Base-by-base conservation (phyloP, 2,888 invertebrate genomes). In the Pyrochroa serraticornis region DNA sequence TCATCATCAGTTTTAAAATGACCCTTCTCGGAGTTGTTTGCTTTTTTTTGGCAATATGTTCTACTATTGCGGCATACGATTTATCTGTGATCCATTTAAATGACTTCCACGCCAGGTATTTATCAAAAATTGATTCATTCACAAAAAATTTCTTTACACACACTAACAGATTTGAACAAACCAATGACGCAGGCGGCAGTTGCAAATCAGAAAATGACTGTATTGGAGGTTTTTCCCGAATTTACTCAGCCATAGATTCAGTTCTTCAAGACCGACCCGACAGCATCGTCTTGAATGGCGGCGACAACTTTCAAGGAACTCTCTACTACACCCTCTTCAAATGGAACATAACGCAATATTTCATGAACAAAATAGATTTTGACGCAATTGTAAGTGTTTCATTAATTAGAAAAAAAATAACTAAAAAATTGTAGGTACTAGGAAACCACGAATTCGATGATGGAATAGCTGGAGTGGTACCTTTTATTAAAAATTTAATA, bases 391-490 rank as follows among this genome's bases (percentile, higher is more conserved):
- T 91, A 79, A 81, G 81, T 78, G 45, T 6, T 9, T 37, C 9
- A 5, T n/a, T 30, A 14, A 13, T 44, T 30, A 39, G 3, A 39
- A 3, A 39, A 22, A 22, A 22, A 22, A 5, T 22, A 5, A 22
- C 22, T 5, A 22, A 22, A 22, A 5, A 22, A 22, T 74, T 64
- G 9, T 73, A 93, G 92, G 89, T 90, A 0, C 75, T 93, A 6
- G 94, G 93, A 0, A 93, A 93, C 76, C 93, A 95, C 70, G 94
- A 94, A 75, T 94, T 95, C 70, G 94, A 94, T 73, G 84, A 90
- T 68, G 87, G 85, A 1, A 80, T 93, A 1, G 84, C 79, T 6
- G 92, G 91, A 0, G 77, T 92, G 0, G 82, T 88, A 0, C 90
- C 90, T 0, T 93, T 91, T 75, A 72, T 94, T 36, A 75, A 86